Evolutionary conservation across 2,888 invertebrate genomes (phyloP).

Genomic region (Dioctria rufipes): DNA sequence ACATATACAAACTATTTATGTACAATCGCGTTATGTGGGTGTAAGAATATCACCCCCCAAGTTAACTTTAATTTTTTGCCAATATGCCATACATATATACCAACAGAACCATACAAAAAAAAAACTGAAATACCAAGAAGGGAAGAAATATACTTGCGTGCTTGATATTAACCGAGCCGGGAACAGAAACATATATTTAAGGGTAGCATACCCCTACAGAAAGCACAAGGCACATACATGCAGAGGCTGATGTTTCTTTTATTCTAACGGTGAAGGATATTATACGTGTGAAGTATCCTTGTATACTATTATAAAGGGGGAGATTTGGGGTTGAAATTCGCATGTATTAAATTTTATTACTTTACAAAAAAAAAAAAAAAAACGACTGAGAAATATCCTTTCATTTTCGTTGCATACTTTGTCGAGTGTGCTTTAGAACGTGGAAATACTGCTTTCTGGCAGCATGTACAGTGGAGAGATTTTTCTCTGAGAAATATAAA

Average conservation of each 20-base stretch:
- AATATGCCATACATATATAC: not conserved
- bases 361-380: conserved; percentile 22
- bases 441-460: conserved; percentile 42
- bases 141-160: conserved; percentile 17
- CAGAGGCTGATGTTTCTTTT: not conserved
- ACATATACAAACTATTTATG: no score
- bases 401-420: conserved; percentile 57
- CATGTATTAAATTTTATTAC: conserved; percentile 14
- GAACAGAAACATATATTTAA: not conserved
- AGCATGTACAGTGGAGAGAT: conserved; percentile 34
- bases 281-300: conserved; percentile 3
- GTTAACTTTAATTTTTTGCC: conserved; percentile 32
- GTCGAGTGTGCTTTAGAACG: conserved; percentile 51
- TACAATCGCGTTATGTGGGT: no score
- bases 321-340: conserved; percentile 10
- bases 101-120: no score
- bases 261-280: not conserved
- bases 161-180: conserved; percentile 10
- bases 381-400: conserved; percentile 49
- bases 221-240: not conserved
- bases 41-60: not conserved
- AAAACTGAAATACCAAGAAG: not conserved
- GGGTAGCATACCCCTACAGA: conserved; percentile 28
- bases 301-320: not conserved
- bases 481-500: conserved; percentile 22